Conservation (phyloP, 2,888 invertebrate species). For the Gisinianus flammeolus region DNA sequence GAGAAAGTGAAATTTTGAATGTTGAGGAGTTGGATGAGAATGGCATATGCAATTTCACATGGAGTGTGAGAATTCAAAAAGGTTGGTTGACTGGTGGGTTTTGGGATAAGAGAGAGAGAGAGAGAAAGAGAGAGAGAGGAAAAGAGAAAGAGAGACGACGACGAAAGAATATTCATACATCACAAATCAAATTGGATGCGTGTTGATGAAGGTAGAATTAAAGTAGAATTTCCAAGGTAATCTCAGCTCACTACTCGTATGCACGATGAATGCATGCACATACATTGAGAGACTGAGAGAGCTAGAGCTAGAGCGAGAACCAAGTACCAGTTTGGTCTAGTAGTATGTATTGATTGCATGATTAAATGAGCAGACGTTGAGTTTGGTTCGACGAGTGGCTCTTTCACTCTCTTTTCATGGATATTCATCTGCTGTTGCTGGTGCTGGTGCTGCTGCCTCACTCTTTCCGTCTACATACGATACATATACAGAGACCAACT, state of each 20-base stretch:
- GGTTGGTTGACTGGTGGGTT: background rate
- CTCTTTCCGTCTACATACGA: background rate
- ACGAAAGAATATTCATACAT: conserved; percentile 35
- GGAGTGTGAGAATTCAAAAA: background rate
- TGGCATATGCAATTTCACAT: conserved; percentile 25
- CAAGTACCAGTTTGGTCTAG: conserved; percentile 23
- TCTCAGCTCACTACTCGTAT: background rate
- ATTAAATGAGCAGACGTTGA: conserved; percentile 34
- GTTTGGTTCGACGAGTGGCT: conserved; percentile 18
- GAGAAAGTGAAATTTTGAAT: background rate
- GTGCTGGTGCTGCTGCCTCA: background rate
- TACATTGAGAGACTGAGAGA: background rate
- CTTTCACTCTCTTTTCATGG: background rate
- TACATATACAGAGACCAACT: background rate
- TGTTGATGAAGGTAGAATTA: conserved; percentile 41
- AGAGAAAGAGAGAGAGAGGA: too few relatives aligned
- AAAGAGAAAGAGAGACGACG: background rate
- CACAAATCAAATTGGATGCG: conserved; percentile 40
- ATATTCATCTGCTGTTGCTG: conserved; percentile 9
- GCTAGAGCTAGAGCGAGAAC: conserved; percentile 2
- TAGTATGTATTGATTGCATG: conserved; percentile 37
- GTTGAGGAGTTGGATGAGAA: conserved; percentile 7
- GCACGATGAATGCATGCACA: background rate
- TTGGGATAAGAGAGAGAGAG: conserved; percentile 15
- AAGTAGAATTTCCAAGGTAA: conserved; percentile 41